These are phyloP conservation scores for Sceloporus undulatus DNA, from an alignment of 2,113 vertebrate species.

Conservation along the genomic window DNA sequence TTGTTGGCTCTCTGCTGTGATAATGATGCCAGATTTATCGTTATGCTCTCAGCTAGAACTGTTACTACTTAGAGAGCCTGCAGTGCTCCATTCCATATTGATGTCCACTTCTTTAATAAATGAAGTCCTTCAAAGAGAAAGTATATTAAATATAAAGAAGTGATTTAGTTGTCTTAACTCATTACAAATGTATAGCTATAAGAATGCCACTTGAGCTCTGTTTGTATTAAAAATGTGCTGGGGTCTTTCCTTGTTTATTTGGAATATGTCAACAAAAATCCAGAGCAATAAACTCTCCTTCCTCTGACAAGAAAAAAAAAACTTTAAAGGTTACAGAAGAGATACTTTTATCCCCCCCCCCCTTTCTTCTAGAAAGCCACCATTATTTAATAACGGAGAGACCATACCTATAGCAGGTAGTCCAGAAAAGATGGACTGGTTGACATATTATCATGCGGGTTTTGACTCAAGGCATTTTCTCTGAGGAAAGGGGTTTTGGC, in stretches of 20 bases:
- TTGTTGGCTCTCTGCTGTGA: conserved; percentile 1
- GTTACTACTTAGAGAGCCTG: background rate
- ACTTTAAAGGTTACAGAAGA: conserved; percentile 6
- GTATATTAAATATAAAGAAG: background rate
- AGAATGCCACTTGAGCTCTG: background rate
- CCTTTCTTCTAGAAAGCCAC: background rate
- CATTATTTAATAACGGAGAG: background rate
- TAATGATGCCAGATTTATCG: conserved; percentile 32
- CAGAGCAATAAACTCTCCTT: background rate
- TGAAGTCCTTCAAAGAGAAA: background rate
- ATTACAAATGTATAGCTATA: background rate
- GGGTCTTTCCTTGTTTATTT: background rate
- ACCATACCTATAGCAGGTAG: background rate
- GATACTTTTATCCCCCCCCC: background rate
- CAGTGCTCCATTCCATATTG: background rate
- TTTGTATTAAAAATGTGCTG: background rate
- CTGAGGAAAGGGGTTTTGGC: background rate
- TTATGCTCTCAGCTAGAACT: conserved; percentile 36
- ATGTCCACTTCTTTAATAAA: background rate
- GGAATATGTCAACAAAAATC: background rate
- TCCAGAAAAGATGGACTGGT: background rate
- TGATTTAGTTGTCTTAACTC: conserved; percentile 10
- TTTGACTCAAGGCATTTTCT: background rate
- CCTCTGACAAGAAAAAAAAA: conserved; percentile 14
- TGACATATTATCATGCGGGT: too few species aligned